Percentiles rank a stretch among this genome's conserved stretches.
These are phyloP conservation scores for Sminthopsis crassicaudata DNA, from an alignment of 2,113 vertebrate species.

Conservation along the genomic window DNA sequence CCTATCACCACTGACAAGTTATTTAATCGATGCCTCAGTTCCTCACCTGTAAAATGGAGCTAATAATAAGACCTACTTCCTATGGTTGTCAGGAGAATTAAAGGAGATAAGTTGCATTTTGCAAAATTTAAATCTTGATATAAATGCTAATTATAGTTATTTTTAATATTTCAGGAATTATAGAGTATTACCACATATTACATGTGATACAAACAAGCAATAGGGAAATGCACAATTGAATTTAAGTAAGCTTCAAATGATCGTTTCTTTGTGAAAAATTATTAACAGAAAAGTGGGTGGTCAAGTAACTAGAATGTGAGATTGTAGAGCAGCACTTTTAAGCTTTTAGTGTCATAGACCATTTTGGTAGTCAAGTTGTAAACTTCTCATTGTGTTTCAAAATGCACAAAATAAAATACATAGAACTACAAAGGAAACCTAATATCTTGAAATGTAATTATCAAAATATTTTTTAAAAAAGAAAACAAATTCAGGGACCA, in stretches of 20 bases:
- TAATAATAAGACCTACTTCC: not conserved
- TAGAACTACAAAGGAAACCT: not conserved
- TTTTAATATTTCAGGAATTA: not conserved
- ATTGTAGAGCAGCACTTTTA: not conserved
- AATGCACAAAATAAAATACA: not conserved
- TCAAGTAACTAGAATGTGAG: not conserved
- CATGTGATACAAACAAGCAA: not conserved
- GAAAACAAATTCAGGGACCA: not conserved
- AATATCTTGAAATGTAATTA: not conserved
- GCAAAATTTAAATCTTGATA: not conserved
- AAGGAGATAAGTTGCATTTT: not conserved
- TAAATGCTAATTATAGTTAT: not conserved
- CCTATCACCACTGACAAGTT: not conserved
- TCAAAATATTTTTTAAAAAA: not conserved
- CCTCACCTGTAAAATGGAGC: not conserved
- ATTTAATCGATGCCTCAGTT: not conserved
- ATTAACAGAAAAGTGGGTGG: not conserved
- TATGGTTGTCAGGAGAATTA: not conserved
- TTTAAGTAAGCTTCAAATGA: not conserved
- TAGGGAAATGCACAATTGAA: not conserved
- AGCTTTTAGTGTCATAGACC: not conserved
- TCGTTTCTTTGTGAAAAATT: not conserved
- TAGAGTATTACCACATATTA: not conserved
- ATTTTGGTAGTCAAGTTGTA: not conserved
- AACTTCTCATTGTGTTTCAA: not conserved